Base-by-base conservation (phyloP, 1,140 invertebrate species). In the Drosophila ficusphila region DNA sequence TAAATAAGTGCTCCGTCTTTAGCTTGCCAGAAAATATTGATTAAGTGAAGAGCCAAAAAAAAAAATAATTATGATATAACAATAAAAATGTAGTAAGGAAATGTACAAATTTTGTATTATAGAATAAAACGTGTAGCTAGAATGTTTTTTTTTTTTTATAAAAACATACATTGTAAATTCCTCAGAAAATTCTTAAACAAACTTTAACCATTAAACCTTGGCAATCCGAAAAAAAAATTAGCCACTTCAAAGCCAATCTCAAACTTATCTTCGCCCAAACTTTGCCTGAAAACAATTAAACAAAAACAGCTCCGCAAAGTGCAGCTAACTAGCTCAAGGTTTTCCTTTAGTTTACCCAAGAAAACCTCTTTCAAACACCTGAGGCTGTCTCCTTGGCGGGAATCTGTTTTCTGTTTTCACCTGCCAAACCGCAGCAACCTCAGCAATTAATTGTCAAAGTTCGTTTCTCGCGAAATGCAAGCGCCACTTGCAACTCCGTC, bases 381-480 rank as follows among this genome's bases (percentile, higher is more conserved):
- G 16, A 36, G 21, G 31, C 21, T 8, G 12, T 38, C 12, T 27
- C 31, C 21, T 27, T 16, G 21, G 11, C 14, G 19, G 23, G 16
- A 36, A 60, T 60, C 33, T 51, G 21, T 60, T 29, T 56, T 60
- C 33, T 51, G 21, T 60, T 29, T 56, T 39, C 57, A 42, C 54
- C 38, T 27, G 38, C 9, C 19, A 44, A 36, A 25, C 53, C 39
- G 19, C 60, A 34, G n/a, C 36, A 21, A n/a, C 56, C 33, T 19
- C 25, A 23, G 19, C 54, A 64, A 47, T 64, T 64, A 61, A 60
- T 60, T 36, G 49, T 44, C 38, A 56, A 60, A 60, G 57, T 60
- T 60, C 57, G 51, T 19, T 38, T 57, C 57, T 25, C 49, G 51
- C 7, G 11, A 36, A 53, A 27, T n/a, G 49, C 34, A 25, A 25